Conservation (phyloP, 2,113 vertebrate genomes). For the Nycticebus coucang region DNA sequence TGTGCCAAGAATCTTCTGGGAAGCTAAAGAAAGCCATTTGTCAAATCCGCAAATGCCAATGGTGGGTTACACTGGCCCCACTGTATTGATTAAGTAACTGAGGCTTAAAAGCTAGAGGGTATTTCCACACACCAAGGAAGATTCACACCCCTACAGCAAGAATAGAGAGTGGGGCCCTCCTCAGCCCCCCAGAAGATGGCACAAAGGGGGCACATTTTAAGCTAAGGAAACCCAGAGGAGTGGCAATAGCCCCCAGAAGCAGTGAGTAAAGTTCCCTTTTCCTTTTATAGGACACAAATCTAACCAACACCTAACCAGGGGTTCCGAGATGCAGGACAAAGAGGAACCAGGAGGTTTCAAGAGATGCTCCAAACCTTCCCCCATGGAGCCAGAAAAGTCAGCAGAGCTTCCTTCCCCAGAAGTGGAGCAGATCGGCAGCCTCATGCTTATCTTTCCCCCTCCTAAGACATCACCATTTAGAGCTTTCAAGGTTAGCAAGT, state of each 20-base stretch:
- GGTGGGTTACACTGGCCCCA: too few relatives aligned
- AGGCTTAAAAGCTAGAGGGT: background rate
- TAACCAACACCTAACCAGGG: background rate
- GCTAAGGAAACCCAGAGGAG: background rate
- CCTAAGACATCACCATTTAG: background rate
- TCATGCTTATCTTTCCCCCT: background rate
- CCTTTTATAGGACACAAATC: background rate
- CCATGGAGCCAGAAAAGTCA: background rate
- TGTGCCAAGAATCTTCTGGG: background rate
- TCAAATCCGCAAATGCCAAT: background rate
- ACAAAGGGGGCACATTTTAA: background rate
- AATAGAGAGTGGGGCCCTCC: background rate
- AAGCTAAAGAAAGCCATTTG: background rate
- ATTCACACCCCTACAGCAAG: background rate
- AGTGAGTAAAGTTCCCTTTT: background rate
- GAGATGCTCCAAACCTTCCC: background rate
- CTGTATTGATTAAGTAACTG: background rate
- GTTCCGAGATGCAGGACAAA: background rate
- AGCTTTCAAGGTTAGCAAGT: constrained; percentile 34
- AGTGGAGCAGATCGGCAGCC: background rate
- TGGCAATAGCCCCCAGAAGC: background rate
- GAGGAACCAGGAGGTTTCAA: background rate
- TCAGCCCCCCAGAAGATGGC: background rate
- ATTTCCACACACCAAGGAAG: background rate
- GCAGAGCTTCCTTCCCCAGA: background rate